phyloP scores from a whole-genome alignment of 1,140 invertebrate genomes.

The Penaeus japonicus region DNA sequence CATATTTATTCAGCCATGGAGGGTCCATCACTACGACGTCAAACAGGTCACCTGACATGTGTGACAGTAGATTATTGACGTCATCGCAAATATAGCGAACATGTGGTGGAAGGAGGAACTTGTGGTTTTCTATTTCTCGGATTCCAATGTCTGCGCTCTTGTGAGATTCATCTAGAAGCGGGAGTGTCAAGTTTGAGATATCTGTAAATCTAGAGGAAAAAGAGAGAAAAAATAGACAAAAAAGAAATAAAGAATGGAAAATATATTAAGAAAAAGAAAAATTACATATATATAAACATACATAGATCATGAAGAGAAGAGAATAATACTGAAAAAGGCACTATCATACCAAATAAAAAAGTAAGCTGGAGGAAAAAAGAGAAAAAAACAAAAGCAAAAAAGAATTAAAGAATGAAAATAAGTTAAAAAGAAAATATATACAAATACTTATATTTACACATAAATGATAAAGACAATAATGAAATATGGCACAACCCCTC shows the following conservation, averaged over 20 bases:
- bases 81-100: constrained; percentile 66
- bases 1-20: constrained; percentile 93
- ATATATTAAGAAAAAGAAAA: not conserved
- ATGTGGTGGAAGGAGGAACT: constrained; percentile 65
- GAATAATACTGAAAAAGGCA: too few species aligned
- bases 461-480: too few species aligned
- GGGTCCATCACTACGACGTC: constrained; percentile 89
- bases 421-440: too few species aligned
- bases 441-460: too few species aligned
- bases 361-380: too few species aligned
- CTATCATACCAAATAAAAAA: too few species aligned
- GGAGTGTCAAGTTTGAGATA: not conserved
- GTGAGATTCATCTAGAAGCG: not conserved
- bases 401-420: too few species aligned
- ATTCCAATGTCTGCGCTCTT: constrained; percentile 29
- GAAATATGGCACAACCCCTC: too few species aligned
- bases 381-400: too few species aligned
- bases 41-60: constrained; percentile 67
- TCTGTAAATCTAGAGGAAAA: constrained; percentile 26
- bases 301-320: too few species aligned
- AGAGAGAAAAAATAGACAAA: not conserved
- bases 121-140: constrained; percentile 60
- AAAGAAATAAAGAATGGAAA: not conserved
- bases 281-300: not conserved
- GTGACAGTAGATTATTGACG: constrained; percentile 63